Base-by-base conservation (phyloP, 2,797 vertebrate species). In the Bovichtus variegatus region DNA sequence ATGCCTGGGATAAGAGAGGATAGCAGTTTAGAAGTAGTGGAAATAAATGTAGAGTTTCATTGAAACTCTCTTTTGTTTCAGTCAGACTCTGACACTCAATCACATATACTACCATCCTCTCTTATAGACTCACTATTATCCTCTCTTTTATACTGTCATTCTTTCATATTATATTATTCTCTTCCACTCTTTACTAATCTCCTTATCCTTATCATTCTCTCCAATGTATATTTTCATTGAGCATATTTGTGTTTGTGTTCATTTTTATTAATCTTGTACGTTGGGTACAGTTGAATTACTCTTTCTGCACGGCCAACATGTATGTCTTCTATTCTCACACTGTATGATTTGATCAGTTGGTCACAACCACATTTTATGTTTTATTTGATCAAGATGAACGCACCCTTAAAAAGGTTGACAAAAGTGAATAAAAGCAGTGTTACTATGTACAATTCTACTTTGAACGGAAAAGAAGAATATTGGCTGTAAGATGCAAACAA, bases 1-100 rank as follows among this genome's bases (percentile, higher is more conserved):
- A 50, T 71, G 27, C 67, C 19, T 25, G 46, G 21, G 38, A 55
- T 66, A 49, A 66, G 63, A 78, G 58, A 59, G 40, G 46, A 40
- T 2, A 31, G 51, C 36, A 18, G 36, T 71, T 63, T 38, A 65
- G 25, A 68, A 40, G 58, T 6, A 62, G 29, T 40, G 9, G 31
- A 61, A 60, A 74, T n/a, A 74, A 68, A 31, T 71, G 8, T 18
- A 5, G 15, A 57, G 7, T 43, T 65, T 58, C 3, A 29, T 51
- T 77, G 4, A 25, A 51, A 62, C 19, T 25, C 6, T 21, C 9
- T 59, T 61, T 60, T 4, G 6, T 55, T 64, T 59, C 29, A 13
- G 38, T 73, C 63, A 23, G 62, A 59, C 44, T 58, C 49, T 58
- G 41, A 68, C 55, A 49, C 13, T 41, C 40, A 65, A 21, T 70